phyloP scores from a whole-genome alignment of 2,113 vertebrate species.

The Carassius carassius region DNA sequence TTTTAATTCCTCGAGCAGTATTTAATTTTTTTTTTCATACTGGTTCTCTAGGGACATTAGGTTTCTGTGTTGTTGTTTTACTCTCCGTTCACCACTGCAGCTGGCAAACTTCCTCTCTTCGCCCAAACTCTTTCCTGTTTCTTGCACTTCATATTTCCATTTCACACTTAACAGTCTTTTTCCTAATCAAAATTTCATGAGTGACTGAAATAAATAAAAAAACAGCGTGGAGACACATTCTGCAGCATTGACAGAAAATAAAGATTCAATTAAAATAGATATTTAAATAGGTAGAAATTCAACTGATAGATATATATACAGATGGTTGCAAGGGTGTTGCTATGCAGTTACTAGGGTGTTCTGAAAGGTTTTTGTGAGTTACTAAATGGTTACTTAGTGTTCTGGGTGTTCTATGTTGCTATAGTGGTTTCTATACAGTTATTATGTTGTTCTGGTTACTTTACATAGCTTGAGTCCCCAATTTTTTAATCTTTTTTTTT shows the following conservation, averaged over 20 bases:
- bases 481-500: too few species aligned
- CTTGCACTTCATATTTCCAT: constrained; percentile 27
- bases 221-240: background rate
- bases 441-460: too few species aligned
- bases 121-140: background rate
- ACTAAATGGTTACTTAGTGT: too few species aligned
- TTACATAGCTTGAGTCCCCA: too few species aligned
- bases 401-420: too few species aligned
- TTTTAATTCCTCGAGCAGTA: background rate
- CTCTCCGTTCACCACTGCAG: background rate
- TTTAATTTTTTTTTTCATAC: background rate
- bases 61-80: background rate
- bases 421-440: too few species aligned
- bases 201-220: background rate
- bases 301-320: too few species aligned
- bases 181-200: constrained; percentile 21
- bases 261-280: background rate
- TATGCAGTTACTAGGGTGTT: too few species aligned
- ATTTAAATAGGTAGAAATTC: too few species aligned
- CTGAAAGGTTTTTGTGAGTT: too few species aligned
- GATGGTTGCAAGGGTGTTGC: too few species aligned
- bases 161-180: constrained; percentile 27
- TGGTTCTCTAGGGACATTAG: constrained; percentile 2
- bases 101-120: background rate
- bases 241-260: background rate